phyloP scores from a whole-genome alignment of 2,113 vertebrate genomes.

The Ptilonorhynchus violaceus region DNA sequence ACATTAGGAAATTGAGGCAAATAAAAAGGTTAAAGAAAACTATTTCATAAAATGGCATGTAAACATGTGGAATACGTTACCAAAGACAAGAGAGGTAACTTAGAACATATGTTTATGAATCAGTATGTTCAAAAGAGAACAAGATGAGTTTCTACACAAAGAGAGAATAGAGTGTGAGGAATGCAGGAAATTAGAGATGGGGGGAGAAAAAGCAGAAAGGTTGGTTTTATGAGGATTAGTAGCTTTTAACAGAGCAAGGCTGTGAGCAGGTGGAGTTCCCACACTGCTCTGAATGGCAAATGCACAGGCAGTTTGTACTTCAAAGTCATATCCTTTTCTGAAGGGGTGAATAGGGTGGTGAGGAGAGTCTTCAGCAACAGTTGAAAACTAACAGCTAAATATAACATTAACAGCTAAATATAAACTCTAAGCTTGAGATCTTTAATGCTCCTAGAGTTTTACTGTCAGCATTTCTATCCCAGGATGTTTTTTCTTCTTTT shows the following conservation, averaged over 20 bases:
- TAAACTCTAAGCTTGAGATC: background rate
- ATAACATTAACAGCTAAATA: background rate
- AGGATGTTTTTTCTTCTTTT: background rate
- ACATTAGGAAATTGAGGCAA: slow-evolving; percentile 69
- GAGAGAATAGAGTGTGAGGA: slow-evolving; percentile 51
- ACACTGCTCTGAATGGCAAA: slow-evolving; percentile 26
- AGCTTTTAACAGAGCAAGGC: slow-evolving; percentile 58
- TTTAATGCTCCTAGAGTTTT: background rate
- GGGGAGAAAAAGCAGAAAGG: background rate
- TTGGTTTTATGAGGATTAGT: slow-evolving; percentile 61
- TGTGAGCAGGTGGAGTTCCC: slow-evolving; percentile 68
- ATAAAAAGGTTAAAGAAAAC: slow-evolving; percentile 70
- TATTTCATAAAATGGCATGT: slow-evolving; percentile 63
- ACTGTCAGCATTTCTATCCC: background rate
- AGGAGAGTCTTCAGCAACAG: background rate
- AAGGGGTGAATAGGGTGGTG: background rate
- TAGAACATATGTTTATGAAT: slow-evolving; percentile 68
- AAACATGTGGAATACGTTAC: slow-evolving; percentile 69
- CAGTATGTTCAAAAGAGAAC: slow-evolving; percentile 47
- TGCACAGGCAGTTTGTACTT: background rate
- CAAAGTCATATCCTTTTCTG: background rate
- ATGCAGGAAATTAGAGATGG: slow-evolving; percentile 54
- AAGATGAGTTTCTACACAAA: slow-evolving; percentile 62
- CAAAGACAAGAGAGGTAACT: slow-evolving; percentile 70
- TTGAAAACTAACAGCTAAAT: background rate